A percentile compares a stretch with the other conserved stretches of the same genome.
Evolutionary conservation across 2,113 vertebrate species (phyloP).

Genomic region (Rostratula benghalensis): DNA sequence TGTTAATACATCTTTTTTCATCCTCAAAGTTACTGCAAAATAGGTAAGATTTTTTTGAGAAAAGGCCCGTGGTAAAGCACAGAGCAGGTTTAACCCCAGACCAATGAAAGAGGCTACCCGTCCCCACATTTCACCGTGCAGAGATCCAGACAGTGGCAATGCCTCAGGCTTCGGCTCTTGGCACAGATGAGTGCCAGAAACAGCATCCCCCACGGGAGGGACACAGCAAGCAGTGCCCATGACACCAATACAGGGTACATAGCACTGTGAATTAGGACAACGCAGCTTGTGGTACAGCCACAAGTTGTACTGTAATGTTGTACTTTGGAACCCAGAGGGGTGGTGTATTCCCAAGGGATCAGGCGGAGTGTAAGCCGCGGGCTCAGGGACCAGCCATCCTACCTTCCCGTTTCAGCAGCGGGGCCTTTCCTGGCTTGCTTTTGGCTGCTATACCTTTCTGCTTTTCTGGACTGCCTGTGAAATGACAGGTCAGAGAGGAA

Average conservation of each 20-base stretch:
- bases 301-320: too few relatives aligned
- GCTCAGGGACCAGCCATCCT: conserved; percentile 64
- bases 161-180: background rate
- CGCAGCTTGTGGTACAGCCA: background rate
- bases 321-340: too few relatives aligned
- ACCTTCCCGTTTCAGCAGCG: conserved; percentile 87
- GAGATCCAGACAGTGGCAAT: background rate
- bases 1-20: background rate
- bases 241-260: background rate
- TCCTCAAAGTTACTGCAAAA: background rate
- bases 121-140: background rate
- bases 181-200: background rate
- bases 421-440: conserved; percentile 87
- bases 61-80: background rate
- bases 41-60: background rate
- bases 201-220: background rate
- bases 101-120: background rate
- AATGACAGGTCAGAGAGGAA: conserved; percentile 77
- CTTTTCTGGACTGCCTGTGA: conserved; percentile 88
- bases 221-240: background rate
- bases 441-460: conserved; percentile 88
- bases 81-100: background rate
- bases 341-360: background rate
- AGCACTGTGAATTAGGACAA: background rate
- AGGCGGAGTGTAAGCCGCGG: background rate